Base-by-base conservation (phyloP, 2,113 vertebrate genomes). In the Cynoglossus semilaevis region DNA sequence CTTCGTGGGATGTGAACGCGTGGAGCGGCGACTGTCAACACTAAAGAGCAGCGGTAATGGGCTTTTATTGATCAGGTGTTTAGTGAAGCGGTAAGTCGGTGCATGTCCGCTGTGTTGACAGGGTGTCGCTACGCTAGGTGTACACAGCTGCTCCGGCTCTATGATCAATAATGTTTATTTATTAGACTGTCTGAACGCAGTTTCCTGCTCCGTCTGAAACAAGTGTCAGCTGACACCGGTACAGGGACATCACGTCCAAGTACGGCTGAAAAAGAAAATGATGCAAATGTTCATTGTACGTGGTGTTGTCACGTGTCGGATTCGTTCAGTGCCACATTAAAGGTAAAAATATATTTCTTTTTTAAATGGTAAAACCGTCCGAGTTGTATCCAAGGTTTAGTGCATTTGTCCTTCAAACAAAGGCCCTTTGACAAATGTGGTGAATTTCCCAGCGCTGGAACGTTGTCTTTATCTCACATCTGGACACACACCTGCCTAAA, bases 281-380 rank as follows among this genome's bases (percentile, higher is more conserved):
- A 29, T 29, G 22, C 22, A 29, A 29, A 29, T 29, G 22, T 29
- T 29, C 2, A 6, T 29, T 29, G 22, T 29, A 29, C 56, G 46
- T 37, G 52, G 68, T 17, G 64, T 35, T n/a, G n/a, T 29, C 22
- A 60, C 69, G 83, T 81, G 82, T 86, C 79, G 80, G 84, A 86
- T 88, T 80, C 68, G 51, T 70, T 40, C 42, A 48, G 63, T 43
- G 46, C 65, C 44, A 43, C 51, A 75, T 71, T 85, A 63, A 61
- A 56, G 60, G 68, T 49, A 29, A 29, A 29, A 29, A n/a, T n/a
- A n/a, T n/a, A n/a, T n/a, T n/a, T n/a, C n/a, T n/a, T n/a, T n/a
- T n/a, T n/a, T n/a, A n/a, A n/a, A n/a, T n/a, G n/a, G n/a, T n/a
- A n/a, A n/a, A n/a, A n/a, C n/a, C n/a, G n/a, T n/a, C n/a, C n/a